Evolutionary conservation across 2,113 vertebrate genomes (phyloP), one percentile per base, ranked within the genome.

Genomic region (Pelvicachromis taeniatus): DNA sequence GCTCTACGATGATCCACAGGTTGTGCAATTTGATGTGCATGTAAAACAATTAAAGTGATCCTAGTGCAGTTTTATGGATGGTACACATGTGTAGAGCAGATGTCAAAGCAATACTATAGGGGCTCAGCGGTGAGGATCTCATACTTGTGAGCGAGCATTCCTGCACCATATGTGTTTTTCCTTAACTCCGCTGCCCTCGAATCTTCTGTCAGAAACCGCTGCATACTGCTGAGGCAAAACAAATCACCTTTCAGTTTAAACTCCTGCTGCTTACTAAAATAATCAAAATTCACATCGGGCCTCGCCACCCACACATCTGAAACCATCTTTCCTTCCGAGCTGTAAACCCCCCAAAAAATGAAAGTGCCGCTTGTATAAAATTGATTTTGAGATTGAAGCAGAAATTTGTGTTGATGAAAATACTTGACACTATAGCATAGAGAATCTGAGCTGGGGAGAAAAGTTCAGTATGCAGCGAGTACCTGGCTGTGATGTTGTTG

Each of bases 21-120:
- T 89, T 75, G 80, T 80, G 80, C 53, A 53, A 31, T 93, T 86
- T 81, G 45, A 21, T 33, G 53, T 38, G 40, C 77, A 54, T 81
- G 80, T 40, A 54, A 70, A 65, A 42, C 58, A 75, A 48, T 88
- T 91, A 75, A 90, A 91, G 61, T 42, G 85, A 77, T 92, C 87
- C 82, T 31, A 26, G 38, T 85, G 26, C 73, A 55, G 55, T 87
- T 92, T 90, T 92, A 88, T 84, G 80, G 83, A 78, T 9, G 23
- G 50, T 50, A 79, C 81, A 70, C 93, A 93, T 70, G 54, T 94
- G 94, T 50, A 53, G 55, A 23, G 87, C 94, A 95, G 94, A 96
- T 95, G 95, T 93, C 83, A 75, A 83, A 81, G 26, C 33, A n/a
- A 56, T 83, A 81, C 84, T 87, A 58, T 84, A 87, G 83, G 50